Conservation (phyloP, 2,888 invertebrate genomes). For the Serrognathus titanus region DNA sequence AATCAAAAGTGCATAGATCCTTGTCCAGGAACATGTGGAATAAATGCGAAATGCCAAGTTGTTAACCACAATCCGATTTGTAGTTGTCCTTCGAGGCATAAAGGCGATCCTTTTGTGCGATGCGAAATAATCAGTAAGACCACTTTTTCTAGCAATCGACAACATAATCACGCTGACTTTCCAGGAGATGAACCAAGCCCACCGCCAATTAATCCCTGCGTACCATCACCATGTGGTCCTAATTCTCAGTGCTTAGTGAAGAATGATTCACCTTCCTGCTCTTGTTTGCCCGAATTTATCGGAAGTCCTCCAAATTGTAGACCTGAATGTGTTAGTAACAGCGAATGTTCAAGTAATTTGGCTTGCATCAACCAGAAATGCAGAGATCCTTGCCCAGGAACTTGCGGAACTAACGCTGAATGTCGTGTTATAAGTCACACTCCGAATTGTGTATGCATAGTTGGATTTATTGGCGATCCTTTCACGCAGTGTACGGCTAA, state of each 20-base stretch:
- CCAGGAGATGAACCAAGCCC: constrained; percentile 40
- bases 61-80: constrained; percentile 60
- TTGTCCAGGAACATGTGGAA: constrained; percentile 57
- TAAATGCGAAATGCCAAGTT: constrained; percentile 55
- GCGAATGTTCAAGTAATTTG: constrained; percentile 65
- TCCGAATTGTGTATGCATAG: constrained; percentile 72
- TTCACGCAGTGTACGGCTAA: constrained; percentile 20
- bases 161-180: too few species aligned
- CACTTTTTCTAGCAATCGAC: too few species aligned
- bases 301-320: constrained; percentile 71
- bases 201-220: constrained; percentile 57
- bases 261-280: constrained; percentile 69
- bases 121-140: constrained; percentile 55
- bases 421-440: constrained; percentile 75
- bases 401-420: constrained; percentile 69
- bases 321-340: constrained; percentile 70
- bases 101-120: constrained; percentile 65
- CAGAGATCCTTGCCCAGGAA: constrained; percentile 67
- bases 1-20: constrained; percentile 62
- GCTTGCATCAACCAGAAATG: constrained; percentile 74
- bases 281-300: constrained; percentile 66
- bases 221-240: constrained; percentile 75
- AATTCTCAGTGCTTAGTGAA: constrained; percentile 58
- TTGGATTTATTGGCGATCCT: constrained; percentile 48
- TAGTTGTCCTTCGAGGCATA: constrained; percentile 52